Evolutionary conservation across 2,113 vertebrate species (phyloP).

Genomic region (Gasterosteus aculeatus): DNA sequence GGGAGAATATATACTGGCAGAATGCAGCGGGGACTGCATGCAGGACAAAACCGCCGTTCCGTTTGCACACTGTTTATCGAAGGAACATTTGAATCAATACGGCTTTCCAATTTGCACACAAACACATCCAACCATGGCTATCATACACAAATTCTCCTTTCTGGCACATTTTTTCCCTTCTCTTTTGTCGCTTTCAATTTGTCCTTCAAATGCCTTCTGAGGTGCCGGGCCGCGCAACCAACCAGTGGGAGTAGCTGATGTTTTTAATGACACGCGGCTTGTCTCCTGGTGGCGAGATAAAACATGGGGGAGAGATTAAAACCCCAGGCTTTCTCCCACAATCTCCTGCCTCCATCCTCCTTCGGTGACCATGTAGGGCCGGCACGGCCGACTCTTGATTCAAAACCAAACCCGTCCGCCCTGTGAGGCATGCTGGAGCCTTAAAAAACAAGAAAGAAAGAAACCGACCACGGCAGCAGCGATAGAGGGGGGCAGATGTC

Average conservation of each 20-base stretch:
- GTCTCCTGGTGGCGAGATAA: slow-evolving; percentile 79
- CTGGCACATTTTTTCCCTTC: slow-evolving; percentile 8
- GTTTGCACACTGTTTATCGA: neutral
- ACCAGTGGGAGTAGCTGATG: slow-evolving; percentile 74
- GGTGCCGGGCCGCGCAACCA: slow-evolving; percentile 56
- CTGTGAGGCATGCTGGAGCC: neutral
- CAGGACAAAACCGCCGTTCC: slow-evolving; percentile 9
- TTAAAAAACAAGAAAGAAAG: slow-evolving; percentile 5
- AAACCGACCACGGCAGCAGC: neutral
- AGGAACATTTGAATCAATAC: slow-evolving; percentile 38
- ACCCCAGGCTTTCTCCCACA: slow-evolving; percentile 77
- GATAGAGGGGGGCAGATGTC: slow-evolving; percentile 48
- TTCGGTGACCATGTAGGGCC: slow-evolving; percentile 61
- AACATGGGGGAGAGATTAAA: slow-evolving; percentile 77
- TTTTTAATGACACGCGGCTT: slow-evolving; percentile 80
- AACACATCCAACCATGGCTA: slow-evolving; percentile 37
- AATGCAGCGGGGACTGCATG: slow-evolving; percentile 19
- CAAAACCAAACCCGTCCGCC: slow-evolving; percentile 62
- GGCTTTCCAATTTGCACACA: slow-evolving; percentile 29
- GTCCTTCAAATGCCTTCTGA: slow-evolving; percentile 78
- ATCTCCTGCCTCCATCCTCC: slow-evolving; percentile 74
- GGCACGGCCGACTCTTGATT: slow-evolving; percentile 64
- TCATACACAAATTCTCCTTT: slow-evolving; percentile 48
- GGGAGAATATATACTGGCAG: slow-evolving; percentile 33
- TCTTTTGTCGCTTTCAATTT: slow-evolving; percentile 54